Conservation (phyloP, 2,797 vertebrate species). For the Pseudomugil gertrudae region DNA sequence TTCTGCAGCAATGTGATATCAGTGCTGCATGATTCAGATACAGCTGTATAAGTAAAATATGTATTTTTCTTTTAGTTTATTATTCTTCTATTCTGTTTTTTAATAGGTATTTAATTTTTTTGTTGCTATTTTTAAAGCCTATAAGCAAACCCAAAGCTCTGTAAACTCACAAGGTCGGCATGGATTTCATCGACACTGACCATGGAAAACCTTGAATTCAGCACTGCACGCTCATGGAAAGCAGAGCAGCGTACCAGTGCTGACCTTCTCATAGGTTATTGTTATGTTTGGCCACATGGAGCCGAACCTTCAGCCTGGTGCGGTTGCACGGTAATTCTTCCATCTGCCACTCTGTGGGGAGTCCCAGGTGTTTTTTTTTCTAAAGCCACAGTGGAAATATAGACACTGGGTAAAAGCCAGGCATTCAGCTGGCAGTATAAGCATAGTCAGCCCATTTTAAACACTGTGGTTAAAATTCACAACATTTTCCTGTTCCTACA, state of each 20-base stretch:
- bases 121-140: constrained; percentile 8
- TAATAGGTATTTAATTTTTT: background rate
- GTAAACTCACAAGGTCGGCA: constrained; percentile 21
- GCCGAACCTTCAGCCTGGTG: constrained; percentile 52
- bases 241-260: constrained; percentile 37
- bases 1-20: background rate
- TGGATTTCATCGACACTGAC: constrained; percentile 37
- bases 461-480: constrained; percentile 56
- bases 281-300: constrained; percentile 76
- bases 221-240: constrained; percentile 63
- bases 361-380: constrained; percentile 66
- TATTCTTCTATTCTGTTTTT: background rate
- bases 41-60: background rate
- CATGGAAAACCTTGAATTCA: constrained; percentile 63
- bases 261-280: constrained; percentile 63
- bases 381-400: constrained; percentile 68
- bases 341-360: constrained; percentile 73
- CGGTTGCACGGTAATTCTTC: constrained; percentile 63
- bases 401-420: constrained; percentile 54
- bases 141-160: constrained; percentile 26
- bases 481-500: constrained; percentile 50
- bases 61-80: background rate
- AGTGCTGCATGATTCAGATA: background rate
- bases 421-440: constrained; percentile 39
- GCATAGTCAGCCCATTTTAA: constrained; percentile 65